Conservation (phyloP, 2,113 vertebrate genomes). For the Anhinga rufa region DNA sequence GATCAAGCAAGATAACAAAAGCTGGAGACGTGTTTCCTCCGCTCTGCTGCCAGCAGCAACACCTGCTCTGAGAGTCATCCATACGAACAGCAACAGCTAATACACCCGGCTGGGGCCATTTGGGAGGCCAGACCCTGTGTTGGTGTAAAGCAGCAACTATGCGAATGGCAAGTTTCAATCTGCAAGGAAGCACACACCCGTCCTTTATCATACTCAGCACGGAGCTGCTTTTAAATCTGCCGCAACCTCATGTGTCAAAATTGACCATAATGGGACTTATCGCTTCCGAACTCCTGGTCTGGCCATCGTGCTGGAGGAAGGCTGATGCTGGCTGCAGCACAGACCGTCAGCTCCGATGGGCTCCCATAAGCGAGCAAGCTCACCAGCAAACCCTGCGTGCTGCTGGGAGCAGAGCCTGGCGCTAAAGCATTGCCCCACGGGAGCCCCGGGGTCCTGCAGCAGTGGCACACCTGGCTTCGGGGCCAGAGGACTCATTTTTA, state of each 20-base stretch:
- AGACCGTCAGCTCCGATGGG: neutral
- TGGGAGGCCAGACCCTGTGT: neutral
- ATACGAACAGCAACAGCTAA: neutral
- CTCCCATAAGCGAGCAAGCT: neutral
- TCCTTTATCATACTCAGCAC: accelerated
- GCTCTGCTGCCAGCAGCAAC: neutral
- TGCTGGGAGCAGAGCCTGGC: neutral
- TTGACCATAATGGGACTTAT: neutral
- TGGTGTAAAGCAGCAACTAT: neutral
- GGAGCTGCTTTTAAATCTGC: neutral
- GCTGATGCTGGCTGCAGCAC: neutral
- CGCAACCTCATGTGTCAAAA: neutral
- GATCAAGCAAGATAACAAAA: neutral
- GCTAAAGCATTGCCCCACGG: neutral
- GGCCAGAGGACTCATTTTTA: neutral
- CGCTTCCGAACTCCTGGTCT: neutral
- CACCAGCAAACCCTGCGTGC: neutral
- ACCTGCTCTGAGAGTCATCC: neutral
- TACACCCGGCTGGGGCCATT: accelerated
- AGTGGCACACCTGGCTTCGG: neutral
- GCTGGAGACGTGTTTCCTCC: accelerated
- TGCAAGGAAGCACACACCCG: neutral
- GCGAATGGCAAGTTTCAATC: neutral
- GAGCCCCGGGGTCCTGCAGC: neutral
- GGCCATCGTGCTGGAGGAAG: neutral